Base-by-base conservation (phyloP, 92 coral and sea anemone genomes). In the Desmophyllum pertusum region DNA sequence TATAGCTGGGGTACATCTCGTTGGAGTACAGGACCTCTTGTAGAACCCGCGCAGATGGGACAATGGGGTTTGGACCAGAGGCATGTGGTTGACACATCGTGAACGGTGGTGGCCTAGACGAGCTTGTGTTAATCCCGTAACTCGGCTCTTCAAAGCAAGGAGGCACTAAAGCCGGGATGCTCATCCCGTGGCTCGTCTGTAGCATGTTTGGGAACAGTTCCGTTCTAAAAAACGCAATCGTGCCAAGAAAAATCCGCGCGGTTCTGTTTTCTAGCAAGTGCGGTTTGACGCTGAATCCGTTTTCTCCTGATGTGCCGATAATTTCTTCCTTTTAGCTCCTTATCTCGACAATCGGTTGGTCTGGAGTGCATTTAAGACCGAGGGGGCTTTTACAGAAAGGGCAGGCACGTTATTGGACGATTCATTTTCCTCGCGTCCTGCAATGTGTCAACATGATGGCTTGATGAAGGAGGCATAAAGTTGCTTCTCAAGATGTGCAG, bases 1-100 rank as follows among this genome's bases (percentile, higher is more conserved):
- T 87, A 64, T 86, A 92, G 51, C 93, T 89, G 18, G 93, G 93
- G 53, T 86, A 86, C 81, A 91, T 89, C 50, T 94, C 95, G 66
- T 91, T 94, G 39, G 87, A 69, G 82, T 87, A 91, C 88, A 94
- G 88, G 86, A 92, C 92, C 63, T 94, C 98, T 89, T 94, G 98
- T 14, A 91, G 84, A 18, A 89, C 88, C 41, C 93, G 87, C 29
- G 93, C 93, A 29, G 94, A 89, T 74, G 92, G 98, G 79, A 89
- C 84, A 69, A 89, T 73, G 6, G 74, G 19, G 45, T 33, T 70
- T 30, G 84, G 73, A 57, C 92, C 83, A 41, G 92, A 73, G 40
- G 89, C 88, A 25, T 85, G 91, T 41, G 93, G 92, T 29, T 90
- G 86, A 37, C 94, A 94, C 40, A 76, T 78, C 30, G 90, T 83